Evolutionary conservation across 2,797 vertebrate genomes (phyloP).

Genomic region (Paguma larvata): DNA sequence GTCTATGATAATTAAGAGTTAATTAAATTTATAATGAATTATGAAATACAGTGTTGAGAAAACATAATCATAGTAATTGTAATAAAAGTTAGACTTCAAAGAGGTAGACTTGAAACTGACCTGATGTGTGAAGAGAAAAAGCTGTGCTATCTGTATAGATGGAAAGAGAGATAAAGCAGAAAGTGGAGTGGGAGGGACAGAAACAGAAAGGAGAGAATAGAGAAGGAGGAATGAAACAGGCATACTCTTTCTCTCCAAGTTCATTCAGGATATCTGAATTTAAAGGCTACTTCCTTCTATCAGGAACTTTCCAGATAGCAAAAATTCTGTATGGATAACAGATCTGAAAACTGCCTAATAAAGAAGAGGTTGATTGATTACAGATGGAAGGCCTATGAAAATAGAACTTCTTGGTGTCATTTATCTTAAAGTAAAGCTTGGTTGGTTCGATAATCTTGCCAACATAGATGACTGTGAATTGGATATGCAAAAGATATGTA

Average conservation of each 20-base stretch:
- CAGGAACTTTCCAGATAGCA: background rate
- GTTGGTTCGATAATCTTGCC: background rate
- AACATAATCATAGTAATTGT: background rate
- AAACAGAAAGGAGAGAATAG: background rate
- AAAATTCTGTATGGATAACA: background rate
- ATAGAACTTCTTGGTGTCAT: background rate
- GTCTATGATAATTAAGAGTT: background rate
- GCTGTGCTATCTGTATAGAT: background rate
- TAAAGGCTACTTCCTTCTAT: background rate
- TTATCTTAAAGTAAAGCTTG: conserved; percentile 23
- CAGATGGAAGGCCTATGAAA: background rate
- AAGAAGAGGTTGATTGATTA: conserved; percentile 11
- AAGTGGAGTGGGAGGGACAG: background rate
- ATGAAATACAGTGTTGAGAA: background rate
- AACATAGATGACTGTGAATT: background rate
- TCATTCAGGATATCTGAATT: background rate
- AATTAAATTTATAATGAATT: conserved; percentile 49
- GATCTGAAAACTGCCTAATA: background rate
- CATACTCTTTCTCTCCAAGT: background rate
- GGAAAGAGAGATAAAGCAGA: background rate
- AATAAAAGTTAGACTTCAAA: conserved; percentile 51
- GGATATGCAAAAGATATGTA: background rate
- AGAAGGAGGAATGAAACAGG: background rate
- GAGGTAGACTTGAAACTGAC: background rate
- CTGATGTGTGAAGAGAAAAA: background rate